Evolutionary conservation across 2,113 vertebrate species (phyloP).

Genomic region (Paracanthobrama guichenoti): DNA sequence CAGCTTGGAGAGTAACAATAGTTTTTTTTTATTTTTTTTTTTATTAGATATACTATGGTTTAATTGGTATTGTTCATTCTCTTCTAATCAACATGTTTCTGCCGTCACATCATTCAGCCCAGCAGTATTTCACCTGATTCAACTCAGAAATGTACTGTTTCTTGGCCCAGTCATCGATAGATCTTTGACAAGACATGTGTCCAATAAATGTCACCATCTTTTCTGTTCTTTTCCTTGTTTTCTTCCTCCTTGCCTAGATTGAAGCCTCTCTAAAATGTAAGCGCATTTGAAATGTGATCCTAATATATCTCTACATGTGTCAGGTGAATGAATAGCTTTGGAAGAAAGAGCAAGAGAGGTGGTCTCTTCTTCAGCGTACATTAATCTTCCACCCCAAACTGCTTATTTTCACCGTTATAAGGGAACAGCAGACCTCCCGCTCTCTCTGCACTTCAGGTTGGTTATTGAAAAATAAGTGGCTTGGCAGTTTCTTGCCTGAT

Average conservation of each 20-base stretch:
- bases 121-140: no score
- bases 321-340: conserved; percentile 52
- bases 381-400: conserved; percentile 19
- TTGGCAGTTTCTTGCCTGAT: conserved; percentile 13
- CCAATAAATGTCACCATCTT: conserved; percentile 25
- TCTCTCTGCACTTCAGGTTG: neutral
- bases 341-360: neutral
- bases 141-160: neutral
- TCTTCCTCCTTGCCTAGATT: neutral
- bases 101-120: neutral
- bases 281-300: conserved; percentile 44
- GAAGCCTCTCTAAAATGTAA: conserved; percentile 36
- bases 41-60: neutral
- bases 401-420: conserved; percentile 30
- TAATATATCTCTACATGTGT: conserved; percentile 53
- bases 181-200: conserved; percentile 7
- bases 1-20: no score
- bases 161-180: conserved; percentile 21
- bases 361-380: conserved; percentile 4
- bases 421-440: conserved; percentile 21
- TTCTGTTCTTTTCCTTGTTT: neutral
- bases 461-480: conserved; percentile 46
- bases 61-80: neutral
- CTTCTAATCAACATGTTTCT: neutral
- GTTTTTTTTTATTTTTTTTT: no score